Evolutionary conservation across 2,797 vertebrate species (phyloP).

Genomic region (Vespertilio murinus): DNA sequence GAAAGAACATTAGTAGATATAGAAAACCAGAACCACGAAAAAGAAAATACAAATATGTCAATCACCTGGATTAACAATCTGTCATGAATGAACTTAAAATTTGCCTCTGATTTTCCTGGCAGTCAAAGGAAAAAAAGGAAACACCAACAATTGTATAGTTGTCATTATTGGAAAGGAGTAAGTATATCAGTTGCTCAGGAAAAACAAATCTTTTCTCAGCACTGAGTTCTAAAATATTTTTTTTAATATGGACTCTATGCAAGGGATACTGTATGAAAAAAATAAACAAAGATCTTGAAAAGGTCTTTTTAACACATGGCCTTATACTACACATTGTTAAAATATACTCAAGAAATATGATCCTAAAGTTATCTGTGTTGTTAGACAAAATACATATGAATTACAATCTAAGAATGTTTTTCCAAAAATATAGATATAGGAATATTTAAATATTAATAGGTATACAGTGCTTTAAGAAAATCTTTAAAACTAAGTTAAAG

Average conservation of each 20-base stretch:
- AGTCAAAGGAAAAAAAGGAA: constrained; percentile 45
- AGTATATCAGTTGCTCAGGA: constrained; percentile 41
- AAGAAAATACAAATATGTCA: constrained; percentile 32
- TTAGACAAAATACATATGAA: constrained; percentile 21
- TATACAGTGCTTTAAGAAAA: constrained; percentile 5
- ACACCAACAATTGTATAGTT: constrained; percentile 28
- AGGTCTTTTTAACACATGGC: neutral
- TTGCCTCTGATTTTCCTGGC: constrained; percentile 29
- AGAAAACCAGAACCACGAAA: constrained; percentile 41
- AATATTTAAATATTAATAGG: constrained; percentile 21
- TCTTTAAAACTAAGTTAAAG: constrained; percentile 31
- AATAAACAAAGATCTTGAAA: neutral
- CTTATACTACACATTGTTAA: constrained; percentile 20
- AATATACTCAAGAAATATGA: constrained; percentile 42
- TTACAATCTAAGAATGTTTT: constrained; percentile 34
- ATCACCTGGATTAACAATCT: constrained; percentile 11
- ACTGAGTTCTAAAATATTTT: constrained; percentile 43
- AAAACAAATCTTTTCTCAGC: constrained; percentile 60
- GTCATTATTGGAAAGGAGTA: constrained; percentile 48
- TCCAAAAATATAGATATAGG: neutral
- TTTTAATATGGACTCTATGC: neutral
- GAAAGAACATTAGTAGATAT: constrained; percentile 15
- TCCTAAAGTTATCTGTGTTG: neutral
- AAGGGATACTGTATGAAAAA: constrained; percentile 37
- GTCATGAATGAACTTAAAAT: constrained; percentile 37